Evolutionary conservation across 30 jellyfish, hydroid and myxozoan species (phyloP).

Genomic region (Rhopilema esculentum): DNA sequence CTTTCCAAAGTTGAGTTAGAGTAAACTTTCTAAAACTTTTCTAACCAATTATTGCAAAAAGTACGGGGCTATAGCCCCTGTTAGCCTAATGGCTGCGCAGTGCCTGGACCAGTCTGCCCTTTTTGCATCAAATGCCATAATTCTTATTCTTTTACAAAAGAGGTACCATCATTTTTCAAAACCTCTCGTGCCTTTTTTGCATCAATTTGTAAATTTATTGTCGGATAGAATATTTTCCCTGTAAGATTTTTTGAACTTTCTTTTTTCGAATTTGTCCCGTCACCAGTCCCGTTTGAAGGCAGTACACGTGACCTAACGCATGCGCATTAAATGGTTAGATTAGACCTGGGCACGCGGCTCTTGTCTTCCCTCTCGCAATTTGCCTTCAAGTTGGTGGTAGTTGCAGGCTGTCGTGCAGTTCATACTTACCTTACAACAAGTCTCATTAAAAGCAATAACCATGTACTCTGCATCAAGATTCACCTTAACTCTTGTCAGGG

Average conservation of each 20-base stretch:
- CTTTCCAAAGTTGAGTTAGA: no score
- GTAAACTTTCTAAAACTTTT: no score
- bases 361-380: constrained; percentile 60
- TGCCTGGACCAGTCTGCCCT: no score
- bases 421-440: constrained; percentile 9
- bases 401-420: constrained; percentile 22
- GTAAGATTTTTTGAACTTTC: background rate
- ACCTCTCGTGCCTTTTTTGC: no score
- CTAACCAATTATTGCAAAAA: no score
- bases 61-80: no score
- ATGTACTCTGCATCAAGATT: constrained; percentile 76
- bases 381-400: constrained; percentile 45
- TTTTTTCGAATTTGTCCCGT: constrained; percentile 45
- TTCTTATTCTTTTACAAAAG: no score
- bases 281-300: constrained; percentile 28
- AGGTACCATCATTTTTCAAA: no score
- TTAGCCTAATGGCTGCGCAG: no score
- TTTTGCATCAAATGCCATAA: no score
- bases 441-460: background rate
- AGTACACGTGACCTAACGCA: constrained; percentile 44
- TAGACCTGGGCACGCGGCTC: constrained; percentile 78
- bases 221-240: no score
- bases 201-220: no score
- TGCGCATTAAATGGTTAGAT: constrained; percentile 32
- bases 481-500: constrained; percentile 70